These are phyloP conservation scores for Cetoscarus ocellatus DNA, from an alignment of 2,797 vertebrate species.

Conservation along the genomic window DNA sequence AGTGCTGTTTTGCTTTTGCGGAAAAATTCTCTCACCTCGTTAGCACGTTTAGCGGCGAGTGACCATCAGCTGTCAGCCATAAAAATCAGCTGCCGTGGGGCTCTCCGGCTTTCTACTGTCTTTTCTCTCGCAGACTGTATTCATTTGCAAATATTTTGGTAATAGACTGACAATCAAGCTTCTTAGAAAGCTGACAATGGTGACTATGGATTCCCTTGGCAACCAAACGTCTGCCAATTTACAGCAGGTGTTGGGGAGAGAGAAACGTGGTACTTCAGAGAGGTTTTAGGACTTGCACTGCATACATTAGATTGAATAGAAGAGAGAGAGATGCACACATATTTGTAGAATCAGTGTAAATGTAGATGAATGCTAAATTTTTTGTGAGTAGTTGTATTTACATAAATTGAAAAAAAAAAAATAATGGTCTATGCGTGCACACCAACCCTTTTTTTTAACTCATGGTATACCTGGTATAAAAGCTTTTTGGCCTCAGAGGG, in stretches of 20 bases:
- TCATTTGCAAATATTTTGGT: conserved; percentile 61
- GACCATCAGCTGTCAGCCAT: conserved; percentile 67
- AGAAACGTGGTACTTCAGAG: conserved; percentile 6
- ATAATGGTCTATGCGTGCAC: too few relatives aligned
- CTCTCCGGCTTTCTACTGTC: conserved; percentile 27
- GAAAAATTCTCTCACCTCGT: conserved; percentile 66
- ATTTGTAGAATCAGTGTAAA: neutral
- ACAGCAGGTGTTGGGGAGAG: conserved; percentile 21
- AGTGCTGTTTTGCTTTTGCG: conserved; percentile 61
- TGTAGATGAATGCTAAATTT: neutral
- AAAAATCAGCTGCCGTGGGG: conserved; percentile 49
- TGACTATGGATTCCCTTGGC: conserved; percentile 11
- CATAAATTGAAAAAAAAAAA: too few relatives aligned
- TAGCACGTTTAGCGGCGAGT: conserved; percentile 67
- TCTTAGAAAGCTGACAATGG: conserved; percentile 16
- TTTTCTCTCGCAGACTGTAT: conserved; percentile 45
- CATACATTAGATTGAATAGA: neutral
- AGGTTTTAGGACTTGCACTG: neutral
- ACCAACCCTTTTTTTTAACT: too few relatives aligned
- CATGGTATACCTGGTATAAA: too few relatives aligned
- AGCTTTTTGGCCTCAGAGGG: too few relatives aligned
- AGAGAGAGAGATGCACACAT: neutral
- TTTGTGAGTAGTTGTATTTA: too few relatives aligned
- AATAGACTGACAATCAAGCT: conserved; percentile 36
- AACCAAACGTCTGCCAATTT: conserved; percentile 4